Conservation (phyloP, 2,888 invertebrate genomes). For the Matsumyia berberina region DNA sequence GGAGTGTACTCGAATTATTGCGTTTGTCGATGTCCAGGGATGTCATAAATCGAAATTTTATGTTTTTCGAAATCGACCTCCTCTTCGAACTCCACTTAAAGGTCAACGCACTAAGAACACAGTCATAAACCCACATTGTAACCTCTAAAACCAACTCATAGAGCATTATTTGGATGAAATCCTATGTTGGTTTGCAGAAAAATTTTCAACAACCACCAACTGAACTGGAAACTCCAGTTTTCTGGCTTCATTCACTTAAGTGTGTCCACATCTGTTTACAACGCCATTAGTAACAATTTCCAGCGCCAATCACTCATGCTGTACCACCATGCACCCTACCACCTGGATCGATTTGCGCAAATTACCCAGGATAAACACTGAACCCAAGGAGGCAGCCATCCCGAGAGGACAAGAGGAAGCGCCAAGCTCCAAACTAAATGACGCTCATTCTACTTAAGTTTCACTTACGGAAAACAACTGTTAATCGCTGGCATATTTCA, state of each 20-base stretch:
- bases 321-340: conserved; percentile 51
- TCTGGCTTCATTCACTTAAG: conserved; percentile 41
- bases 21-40: too few species aligned
- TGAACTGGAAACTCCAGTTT: conserved; percentile 53
- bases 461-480: conserved; percentile 76
- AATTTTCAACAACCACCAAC: neutral
- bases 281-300: conserved; percentile 72
- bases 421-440: conserved; percentile 68
- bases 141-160: too few species aligned
- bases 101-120: neutral
- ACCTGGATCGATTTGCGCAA: conserved; percentile 74
- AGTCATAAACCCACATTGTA: neutral
- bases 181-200: neutral
- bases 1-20: too few species aligned
- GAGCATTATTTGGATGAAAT: neutral
- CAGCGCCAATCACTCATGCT: conserved; percentile 62
- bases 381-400: conserved; percentile 5
- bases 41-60: too few species aligned
- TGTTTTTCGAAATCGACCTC: too few species aligned
- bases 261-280: conserved; percentile 75
- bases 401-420: conserved; percentile 12
- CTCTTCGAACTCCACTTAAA: too few species aligned
- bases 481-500: conserved; percentile 76
- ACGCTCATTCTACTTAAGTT: conserved; percentile 76
- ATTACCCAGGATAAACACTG: conserved; percentile 70